phyloP scores from a whole-genome alignment of 2,113 vertebrate genomes.

The Sarotherodon lohbergeri region DNA sequence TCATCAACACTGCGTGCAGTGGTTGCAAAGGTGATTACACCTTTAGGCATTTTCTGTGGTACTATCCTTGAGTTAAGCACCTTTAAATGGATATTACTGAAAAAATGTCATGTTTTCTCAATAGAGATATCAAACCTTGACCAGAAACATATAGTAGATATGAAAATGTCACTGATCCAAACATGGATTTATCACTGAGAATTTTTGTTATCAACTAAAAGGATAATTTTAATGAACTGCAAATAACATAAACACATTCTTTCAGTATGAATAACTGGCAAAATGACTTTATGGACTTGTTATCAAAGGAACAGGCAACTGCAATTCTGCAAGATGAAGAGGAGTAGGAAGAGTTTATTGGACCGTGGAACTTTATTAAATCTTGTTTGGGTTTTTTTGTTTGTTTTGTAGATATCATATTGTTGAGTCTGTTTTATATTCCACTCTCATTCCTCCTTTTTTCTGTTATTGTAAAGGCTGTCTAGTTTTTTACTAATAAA shows the following conservation, averaged over 20 bases:
- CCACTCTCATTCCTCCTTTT: fast-evolving
- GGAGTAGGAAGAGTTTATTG: background rate
- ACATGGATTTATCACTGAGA: background rate
- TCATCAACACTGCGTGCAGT: background rate
- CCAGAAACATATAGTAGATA: background rate
- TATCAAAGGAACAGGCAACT: fast-evolving
- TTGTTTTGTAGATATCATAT: fast-evolving
- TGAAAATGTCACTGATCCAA: background rate
- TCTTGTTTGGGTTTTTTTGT: background rate
- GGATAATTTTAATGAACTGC: fast-evolving
- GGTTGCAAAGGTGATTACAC: fast-evolving
- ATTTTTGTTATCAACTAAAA: background rate
- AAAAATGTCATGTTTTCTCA: background rate
- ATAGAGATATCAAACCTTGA: background rate
- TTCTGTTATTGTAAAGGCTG: background rate
- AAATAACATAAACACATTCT: background rate
- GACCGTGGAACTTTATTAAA: background rate
- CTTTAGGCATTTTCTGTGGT: background rate
- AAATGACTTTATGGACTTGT: background rate
- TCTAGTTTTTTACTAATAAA: background rate
- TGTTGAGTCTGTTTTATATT: background rate
- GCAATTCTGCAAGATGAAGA: background rate
- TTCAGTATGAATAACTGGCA: background rate
- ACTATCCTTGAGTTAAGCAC: background rate
- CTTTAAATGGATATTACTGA: background rate